phyloP scores from a whole-genome alignment of 1,140 invertebrate genomes.

The Orius insidiosus region DNA sequence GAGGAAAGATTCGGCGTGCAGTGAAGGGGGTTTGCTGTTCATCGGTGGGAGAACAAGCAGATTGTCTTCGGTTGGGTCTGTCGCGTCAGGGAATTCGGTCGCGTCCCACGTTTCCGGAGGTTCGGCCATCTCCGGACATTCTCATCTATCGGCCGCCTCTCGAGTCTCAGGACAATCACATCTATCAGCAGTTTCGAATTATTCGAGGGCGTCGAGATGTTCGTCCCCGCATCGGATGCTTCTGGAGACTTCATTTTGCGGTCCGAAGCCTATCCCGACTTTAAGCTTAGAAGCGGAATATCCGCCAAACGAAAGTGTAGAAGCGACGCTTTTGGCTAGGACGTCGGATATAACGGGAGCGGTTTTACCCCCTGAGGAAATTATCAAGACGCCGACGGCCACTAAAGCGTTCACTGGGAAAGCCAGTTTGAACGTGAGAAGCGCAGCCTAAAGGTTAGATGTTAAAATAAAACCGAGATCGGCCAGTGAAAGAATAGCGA shows the following conservation, averaged over 20 bases:
- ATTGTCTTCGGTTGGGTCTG: constrained; percentile 51
- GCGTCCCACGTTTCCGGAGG: constrained; percentile 18
- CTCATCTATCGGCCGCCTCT: constrained; percentile 18
- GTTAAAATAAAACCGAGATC: constrained; percentile 1
- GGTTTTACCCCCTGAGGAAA: constrained; percentile 23
- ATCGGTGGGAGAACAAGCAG: constrained; percentile 67
- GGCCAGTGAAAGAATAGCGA: constrained; percentile 8
- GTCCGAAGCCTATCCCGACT: constrained; percentile 42
- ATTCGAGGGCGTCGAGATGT: constrained; percentile 45
- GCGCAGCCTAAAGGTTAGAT: neutral
- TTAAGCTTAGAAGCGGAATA: constrained; percentile 31
- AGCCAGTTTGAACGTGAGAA: neutral
- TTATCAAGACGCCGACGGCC: neutral
- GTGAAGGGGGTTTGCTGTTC: constrained; percentile 54
- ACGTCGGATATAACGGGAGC: constrained; percentile 36
- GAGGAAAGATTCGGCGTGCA: constrained; percentile 55
- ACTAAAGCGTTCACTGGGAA: neutral
- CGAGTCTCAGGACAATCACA: constrained; percentile 32
- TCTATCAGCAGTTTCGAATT: constrained; percentile 39
- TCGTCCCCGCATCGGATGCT: constrained; percentile 77
- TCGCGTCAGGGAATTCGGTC: constrained; percentile 27
- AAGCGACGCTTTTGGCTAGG: constrained; percentile 41
- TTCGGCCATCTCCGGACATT: constrained; percentile 28
- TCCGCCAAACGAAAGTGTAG: constrained; percentile 35
- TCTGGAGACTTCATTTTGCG: constrained; percentile 75